Percentiles rank a stretch among this genome's conserved stretches.
These are phyloP conservation scores for Lepus oiostolus DNA, from an alignment of 2,797 vertebrate species.

Conservation along the genomic window DNA sequence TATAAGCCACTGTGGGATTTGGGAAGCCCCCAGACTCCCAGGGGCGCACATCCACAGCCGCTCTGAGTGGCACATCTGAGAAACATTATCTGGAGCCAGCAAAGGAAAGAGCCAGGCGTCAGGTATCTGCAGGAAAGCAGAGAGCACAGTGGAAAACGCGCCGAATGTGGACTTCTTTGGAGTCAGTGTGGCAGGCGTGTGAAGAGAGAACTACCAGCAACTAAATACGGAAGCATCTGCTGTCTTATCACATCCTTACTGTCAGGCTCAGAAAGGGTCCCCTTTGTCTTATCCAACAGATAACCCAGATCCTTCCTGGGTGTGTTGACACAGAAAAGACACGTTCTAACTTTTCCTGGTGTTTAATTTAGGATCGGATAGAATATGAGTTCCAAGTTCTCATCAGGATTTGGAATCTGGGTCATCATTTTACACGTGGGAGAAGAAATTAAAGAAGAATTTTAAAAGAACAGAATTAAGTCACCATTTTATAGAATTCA, in stretches of 20 bases:
- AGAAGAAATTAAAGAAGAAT: constrained; percentile 16
- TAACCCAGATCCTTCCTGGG: not conserved
- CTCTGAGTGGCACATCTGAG: not conserved
- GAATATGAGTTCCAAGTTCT: not conserved
- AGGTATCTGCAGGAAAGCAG: not conserved
- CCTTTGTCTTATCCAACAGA: not conserved
- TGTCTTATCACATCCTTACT: not conserved
- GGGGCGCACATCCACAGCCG: not conserved
- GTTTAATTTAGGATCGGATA: not conserved
- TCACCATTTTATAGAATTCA: constrained; percentile 6
- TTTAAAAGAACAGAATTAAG: constrained; percentile 51
- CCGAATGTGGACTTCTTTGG: not conserved
- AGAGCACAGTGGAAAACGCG: not conserved
- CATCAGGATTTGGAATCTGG: constrained; percentile 39
- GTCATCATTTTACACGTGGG: constrained; percentile 17
- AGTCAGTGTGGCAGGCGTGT: not conserved
- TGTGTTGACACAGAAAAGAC: not conserved
- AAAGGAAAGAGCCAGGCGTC: not conserved
- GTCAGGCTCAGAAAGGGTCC: not conserved
- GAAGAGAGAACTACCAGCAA: not conserved
- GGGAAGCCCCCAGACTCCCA: too few species aligned
- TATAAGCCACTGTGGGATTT: too few species aligned
- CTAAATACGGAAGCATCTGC: not conserved
- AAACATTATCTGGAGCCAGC: not conserved
- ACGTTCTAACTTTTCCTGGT: not conserved